These are phyloP conservation scores for Kryptolebias ocellatus DNA, from an alignment of 2,797 vertebrate genomes.

Conservation along the genomic window DNA sequence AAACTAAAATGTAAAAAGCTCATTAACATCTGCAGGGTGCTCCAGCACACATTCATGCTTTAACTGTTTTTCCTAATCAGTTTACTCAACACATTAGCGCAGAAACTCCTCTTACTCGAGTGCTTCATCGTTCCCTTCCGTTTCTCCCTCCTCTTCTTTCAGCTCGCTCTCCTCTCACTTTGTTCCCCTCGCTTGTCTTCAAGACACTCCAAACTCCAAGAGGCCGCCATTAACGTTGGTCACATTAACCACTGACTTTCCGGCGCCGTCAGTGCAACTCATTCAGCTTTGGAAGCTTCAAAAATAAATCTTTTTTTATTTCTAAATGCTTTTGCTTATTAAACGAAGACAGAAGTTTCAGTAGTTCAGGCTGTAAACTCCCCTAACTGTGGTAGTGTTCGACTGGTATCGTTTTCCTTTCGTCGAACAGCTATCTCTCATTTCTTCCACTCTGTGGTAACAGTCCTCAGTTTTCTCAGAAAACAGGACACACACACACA, in stretches of 20 bases:
- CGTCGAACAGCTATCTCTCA: neutral
- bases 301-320: neutral
- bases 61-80: neutral
- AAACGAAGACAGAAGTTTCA: conserved; percentile 2
- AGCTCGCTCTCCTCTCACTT: conserved; percentile 7
- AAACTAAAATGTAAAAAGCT: too few relatives aligned
- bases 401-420: neutral
- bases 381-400: neutral
- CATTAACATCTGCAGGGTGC: too few relatives aligned
- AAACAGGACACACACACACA: neutral
- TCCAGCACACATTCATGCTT: too few relatives aligned
- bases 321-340: neutral
- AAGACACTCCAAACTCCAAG: conserved; percentile 23
- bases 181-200: neutral
- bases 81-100: neutral
- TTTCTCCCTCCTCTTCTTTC: neutral
- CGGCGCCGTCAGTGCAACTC: neutral
- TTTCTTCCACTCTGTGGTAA: neutral
- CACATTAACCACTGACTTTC: conserved; percentile 13
- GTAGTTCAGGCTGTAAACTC: neutral
- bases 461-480: neutral
- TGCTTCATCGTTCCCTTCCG: neutral
- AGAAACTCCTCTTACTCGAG: conserved; percentile 2
- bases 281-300: neutral
- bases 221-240: conserved; percentile 37